phyloP scores from a whole-genome alignment of 1,140 invertebrate species.

The Anoplophora glabripennis region DNA sequence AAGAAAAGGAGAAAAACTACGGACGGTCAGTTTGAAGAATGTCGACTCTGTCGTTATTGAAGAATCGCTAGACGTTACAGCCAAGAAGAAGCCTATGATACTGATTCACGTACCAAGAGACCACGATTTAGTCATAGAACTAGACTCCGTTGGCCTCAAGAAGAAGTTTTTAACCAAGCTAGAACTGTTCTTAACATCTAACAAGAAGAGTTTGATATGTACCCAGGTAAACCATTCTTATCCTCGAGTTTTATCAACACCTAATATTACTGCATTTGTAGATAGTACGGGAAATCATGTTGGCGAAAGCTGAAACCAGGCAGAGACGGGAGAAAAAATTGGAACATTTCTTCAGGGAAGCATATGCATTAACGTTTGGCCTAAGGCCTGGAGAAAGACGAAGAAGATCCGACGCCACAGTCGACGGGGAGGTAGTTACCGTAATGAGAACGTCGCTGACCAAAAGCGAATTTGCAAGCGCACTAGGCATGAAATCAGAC shows the following conservation, averaged over 20 bases:
- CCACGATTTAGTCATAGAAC: conserved; percentile 94
- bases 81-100: conserved; percentile 78
- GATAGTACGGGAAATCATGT: conserved; percentile 77
- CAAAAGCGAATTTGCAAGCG: conserved; percentile 94
- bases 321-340: conserved; percentile 90
- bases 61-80: conserved; percentile 74
- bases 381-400: conserved; percentile 72
- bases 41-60: conserved; percentile 77
- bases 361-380: conserved; percentile 93
- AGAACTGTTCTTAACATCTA: conserved; percentile 75
- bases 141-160: conserved; percentile 76
- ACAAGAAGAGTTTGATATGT: conserved; percentile 77
- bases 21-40: conserved; percentile 74
- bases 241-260: conserved; percentile 1
- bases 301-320: conserved; percentile 92
- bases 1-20: conserved; percentile 83
- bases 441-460: conserved; percentile 93
- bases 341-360: conserved; percentile 98
- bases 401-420: conserved; percentile 66
- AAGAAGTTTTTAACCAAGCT: conserved; percentile 90
- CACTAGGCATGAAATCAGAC: conserved; percentile 93
- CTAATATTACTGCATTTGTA: conserved; percentile 31
- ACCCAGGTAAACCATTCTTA: conserved; percentile 55
- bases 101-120: conserved; percentile 85
- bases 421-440: conserved; percentile 82